Evolutionary conservation across 2,113 vertebrate species (phyloP).

Genomic region (Zeus faber): DNA sequence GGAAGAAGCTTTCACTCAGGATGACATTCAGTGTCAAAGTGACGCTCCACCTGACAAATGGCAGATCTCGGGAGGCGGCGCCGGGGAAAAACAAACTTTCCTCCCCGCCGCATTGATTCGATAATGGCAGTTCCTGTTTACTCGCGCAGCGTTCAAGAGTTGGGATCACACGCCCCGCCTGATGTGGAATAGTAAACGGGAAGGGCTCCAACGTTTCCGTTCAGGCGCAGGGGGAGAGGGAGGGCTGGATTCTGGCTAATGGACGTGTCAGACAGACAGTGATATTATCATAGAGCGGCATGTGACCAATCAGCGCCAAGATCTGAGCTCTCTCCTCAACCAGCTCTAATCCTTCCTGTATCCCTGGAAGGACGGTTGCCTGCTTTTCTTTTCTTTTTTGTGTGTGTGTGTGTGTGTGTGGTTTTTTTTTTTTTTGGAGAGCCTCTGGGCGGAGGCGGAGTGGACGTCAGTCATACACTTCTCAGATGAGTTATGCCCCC

Average conservation of each 20-base stretch:
- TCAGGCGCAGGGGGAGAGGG: constrained; percentile 29
- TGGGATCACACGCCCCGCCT: constrained; percentile 22
- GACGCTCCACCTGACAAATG: constrained; percentile 41
- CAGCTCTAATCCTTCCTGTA: neutral
- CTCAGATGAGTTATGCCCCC: constrained; percentile 50
- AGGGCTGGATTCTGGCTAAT: constrained; percentile 15
- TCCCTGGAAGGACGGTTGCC: constrained; percentile 43
- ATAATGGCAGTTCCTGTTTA: constrained; percentile 38
- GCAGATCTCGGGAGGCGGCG: constrained; percentile 42
- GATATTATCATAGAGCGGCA: constrained; percentile 16
- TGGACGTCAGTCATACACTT: constrained; percentile 44
- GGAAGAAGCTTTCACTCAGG: constrained; percentile 32
- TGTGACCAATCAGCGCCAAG: constrained; percentile 9
- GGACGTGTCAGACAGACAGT: constrained; percentile 15
- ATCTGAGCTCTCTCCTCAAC: constrained; percentile 7
- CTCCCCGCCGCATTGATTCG: constrained; percentile 30
- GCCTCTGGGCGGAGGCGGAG: constrained; percentile 34
- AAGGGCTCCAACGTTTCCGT: constrained; percentile 34
- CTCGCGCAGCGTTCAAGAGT: constrained; percentile 31
- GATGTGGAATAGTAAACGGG: constrained; percentile 38
- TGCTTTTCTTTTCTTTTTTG: constrained; percentile 5
- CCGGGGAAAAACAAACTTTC: constrained; percentile 46
- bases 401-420: no score
- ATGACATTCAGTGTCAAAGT: constrained; percentile 43
- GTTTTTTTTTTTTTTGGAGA: constrained; percentile 4